Evolutionary conservation across 2,113 vertebrate genomes (phyloP).

Genomic region (Scolopax mira): DNA sequence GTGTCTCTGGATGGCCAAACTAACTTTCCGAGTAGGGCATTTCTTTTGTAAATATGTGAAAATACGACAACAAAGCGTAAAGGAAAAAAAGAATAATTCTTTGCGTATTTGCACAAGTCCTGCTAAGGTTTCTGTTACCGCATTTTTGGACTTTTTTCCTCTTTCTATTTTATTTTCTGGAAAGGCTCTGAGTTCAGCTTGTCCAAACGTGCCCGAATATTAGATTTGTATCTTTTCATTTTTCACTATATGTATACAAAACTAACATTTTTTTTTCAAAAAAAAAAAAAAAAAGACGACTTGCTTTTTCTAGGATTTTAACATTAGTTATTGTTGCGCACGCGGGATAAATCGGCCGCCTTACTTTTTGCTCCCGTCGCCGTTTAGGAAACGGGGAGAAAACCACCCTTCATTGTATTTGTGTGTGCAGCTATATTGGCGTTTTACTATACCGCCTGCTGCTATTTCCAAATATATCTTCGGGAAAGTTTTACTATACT

Average conservation of each 20-base stretch:
- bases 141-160: neutral
- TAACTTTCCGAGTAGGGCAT: conserved; percentile 20
- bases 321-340: neutral
- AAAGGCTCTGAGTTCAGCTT: neutral
- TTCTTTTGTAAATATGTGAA: neutral
- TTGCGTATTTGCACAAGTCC: neutral
- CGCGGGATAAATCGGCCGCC: rapidly evolving
- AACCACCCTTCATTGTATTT: neutral
- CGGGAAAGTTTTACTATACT: conserved; percentile 64
- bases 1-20: conserved; percentile 10
- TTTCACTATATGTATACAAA: neutral
- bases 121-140: neutral
- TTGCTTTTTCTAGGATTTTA: neutral
- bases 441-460: conserved; percentile 42
- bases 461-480: conserved; percentile 55
- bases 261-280: neutral
- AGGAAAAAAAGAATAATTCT: neutral
- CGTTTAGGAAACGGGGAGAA: neutral
- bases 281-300: neutral
- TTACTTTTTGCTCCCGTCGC: neutral
- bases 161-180: neutral
- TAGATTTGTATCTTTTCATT: neutral
- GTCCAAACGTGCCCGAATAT: neutral
- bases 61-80: rapidly evolving
- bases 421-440: neutral